These are phyloP conservation scores for Epinephelus moara DNA, from an alignment of 2,113 vertebrate genomes.

Conservation along the genomic window DNA sequence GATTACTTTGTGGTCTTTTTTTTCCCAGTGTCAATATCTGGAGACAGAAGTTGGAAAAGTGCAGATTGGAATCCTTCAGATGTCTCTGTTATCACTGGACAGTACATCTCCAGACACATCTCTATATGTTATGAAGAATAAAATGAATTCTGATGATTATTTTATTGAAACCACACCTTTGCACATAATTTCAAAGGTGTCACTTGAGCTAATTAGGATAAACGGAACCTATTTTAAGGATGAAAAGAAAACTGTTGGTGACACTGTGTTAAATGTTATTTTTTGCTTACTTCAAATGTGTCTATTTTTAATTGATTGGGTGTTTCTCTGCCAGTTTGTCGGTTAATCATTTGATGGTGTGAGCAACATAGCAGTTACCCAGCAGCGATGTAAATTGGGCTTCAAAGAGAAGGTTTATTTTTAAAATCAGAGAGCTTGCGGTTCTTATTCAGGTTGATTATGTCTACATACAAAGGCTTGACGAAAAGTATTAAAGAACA, in stretches of 20 bases:
- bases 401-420: conserved; percentile 80
- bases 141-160: background rate
- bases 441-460: conserved; percentile 66
- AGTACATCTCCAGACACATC: conserved; percentile 30
- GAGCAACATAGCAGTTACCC: conserved; percentile 70
- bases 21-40: conserved; percentile 65
- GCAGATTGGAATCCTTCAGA: conserved; percentile 43
- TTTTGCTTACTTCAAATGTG: conserved; percentile 66
- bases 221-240: conserved; percentile 49
- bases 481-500: conserved; percentile 64
- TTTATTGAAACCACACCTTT: conserved; percentile 50
- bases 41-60: conserved; percentile 52
- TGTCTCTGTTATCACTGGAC: conserved; percentile 41
- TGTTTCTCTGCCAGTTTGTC: conserved; percentile 68
- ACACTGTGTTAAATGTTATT: conserved; percentile 62
- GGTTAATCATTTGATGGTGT: conserved; percentile 77
- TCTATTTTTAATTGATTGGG: conserved; percentile 82
- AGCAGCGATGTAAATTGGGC: conserved; percentile 70
- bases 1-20: conserved; percentile 69
- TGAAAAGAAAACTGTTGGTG: conserved; percentile 25
- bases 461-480: conserved; percentile 60
- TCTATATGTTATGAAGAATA: background rate
- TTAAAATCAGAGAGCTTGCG: conserved; percentile 64
- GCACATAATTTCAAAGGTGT: conserved; percentile 50
- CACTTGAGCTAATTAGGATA: conserved; percentile 40